A percentile compares a stretch with the other conserved stretches of the same genome.
Evolutionary conservation across 2,113 vertebrate species (phyloP).

Genomic region (Leuciscus idus): DNA sequence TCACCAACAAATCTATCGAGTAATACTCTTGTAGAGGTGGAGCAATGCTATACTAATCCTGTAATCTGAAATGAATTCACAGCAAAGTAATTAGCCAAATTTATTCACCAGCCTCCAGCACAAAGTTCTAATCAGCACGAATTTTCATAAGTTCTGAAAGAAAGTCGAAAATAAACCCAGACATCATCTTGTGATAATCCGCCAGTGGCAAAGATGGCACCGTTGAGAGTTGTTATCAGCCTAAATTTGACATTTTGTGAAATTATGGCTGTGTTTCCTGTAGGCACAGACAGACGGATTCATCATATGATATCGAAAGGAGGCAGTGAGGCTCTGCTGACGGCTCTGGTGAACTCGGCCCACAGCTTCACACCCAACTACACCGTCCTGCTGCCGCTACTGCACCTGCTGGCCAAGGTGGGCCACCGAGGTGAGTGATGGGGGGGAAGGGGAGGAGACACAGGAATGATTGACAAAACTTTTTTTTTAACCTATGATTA

Average conservation of each 20-base stretch:
- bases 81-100: slow-evolving; percentile 32
- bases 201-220: not conserved
- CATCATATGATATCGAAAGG: slow-evolving; percentile 89
- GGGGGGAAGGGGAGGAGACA: not conserved
- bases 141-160: slow-evolving; percentile 18
- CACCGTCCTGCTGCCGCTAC: slow-evolving; percentile 78
- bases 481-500: too few relatives aligned
- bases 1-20: not conserved
- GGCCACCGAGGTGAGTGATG: slow-evolving; percentile 84
- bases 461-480: not conserved
- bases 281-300: slow-evolving; percentile 86
- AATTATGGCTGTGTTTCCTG: not conserved
- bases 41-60: slow-evolving; percentile 37
- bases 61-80: slow-evolving; percentile 49
- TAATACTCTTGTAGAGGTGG: slow-evolving; percentile 19
- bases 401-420: slow-evolving; percentile 86
- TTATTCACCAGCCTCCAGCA: slow-evolving; percentile 36
- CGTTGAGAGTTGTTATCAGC: not conserved
- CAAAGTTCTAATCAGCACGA: slow-evolving; percentile 23
- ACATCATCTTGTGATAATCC: not conserved
- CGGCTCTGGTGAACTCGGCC: slow-evolving; percentile 73
- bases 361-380: slow-evolving; percentile 67
- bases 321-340: slow-evolving; percentile 88
- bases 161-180: slow-evolving; percentile 1
- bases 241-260: not conserved